Conservation (phyloP, 1,140 invertebrate genomes). For the Cotesia typhae region DNA sequence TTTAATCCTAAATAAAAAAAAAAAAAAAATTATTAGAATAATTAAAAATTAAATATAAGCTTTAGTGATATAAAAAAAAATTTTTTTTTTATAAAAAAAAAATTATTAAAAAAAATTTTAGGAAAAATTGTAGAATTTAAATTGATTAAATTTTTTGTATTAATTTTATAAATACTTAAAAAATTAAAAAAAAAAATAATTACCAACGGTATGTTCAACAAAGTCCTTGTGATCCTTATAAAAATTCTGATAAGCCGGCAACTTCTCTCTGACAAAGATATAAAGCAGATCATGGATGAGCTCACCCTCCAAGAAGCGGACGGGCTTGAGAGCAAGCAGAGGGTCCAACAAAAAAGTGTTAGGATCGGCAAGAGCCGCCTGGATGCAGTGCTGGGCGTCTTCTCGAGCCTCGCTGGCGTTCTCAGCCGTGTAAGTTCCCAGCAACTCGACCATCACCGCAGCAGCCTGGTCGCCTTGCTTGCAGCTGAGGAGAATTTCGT, state of each 20-base stretch:
- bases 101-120: too few species aligned
- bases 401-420: constrained; percentile 96
- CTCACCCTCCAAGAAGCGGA: constrained; percentile 94
- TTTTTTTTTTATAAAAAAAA: too few species aligned
- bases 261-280: constrained; percentile 94
- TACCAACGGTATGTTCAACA: constrained; percentile 81
- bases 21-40: constrained; percentile 26
- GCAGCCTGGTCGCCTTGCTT: constrained; percentile 86
- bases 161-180: too few species aligned
- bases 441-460: constrained; percentile 95
- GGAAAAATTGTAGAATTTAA: too few species aligned
- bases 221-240: constrained; percentile 94
- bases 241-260: constrained; percentile 89
- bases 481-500: constrained; percentile 82
- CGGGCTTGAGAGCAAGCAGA: constrained; percentile 90
- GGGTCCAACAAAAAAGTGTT: constrained; percentile 95
- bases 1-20: constrained; percentile 73
- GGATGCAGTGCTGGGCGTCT: constrained; percentile 96
- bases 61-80: too few species aligned
- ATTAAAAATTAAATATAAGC: not conserved
- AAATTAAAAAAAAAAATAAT: not conserved
- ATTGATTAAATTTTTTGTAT: too few species aligned
- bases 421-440: constrained; percentile 95
- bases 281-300: constrained; percentile 94
- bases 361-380: constrained; percentile 92